Percentiles rank a stretch among this genome's conserved stretches.
These are phyloP conservation scores for Eristalis tenax DNA, from an alignment of 2,888 invertebrate species.

Conservation along the genomic window DNA sequence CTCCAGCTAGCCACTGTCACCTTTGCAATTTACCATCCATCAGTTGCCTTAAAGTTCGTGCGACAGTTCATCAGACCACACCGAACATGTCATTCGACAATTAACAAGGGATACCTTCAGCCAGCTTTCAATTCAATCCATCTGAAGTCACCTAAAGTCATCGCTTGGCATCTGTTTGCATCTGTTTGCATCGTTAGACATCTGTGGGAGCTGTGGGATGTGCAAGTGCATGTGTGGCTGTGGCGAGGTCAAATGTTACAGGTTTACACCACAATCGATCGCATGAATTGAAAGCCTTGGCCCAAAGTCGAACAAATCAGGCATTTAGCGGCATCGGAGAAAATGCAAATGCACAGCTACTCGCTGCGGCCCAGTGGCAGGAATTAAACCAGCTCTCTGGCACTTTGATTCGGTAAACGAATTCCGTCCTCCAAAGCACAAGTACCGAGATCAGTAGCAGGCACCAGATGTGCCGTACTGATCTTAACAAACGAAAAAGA, in stretches of 20 bases:
- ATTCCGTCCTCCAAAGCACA: neutral
- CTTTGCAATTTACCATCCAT: neutral
- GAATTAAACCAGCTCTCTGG: constrained; percentile 33
- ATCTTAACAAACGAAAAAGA: constrained; percentile 14
- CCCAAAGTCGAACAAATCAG: neutral
- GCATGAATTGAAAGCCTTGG: constrained; percentile 17
- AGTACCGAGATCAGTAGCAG: neutral
- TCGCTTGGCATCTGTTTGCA: neutral
- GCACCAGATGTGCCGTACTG: constrained; percentile 55
- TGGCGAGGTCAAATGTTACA: constrained; percentile 40
- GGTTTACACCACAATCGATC: constrained; percentile 2
- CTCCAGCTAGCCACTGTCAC: neutral
- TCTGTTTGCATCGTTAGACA: neutral
- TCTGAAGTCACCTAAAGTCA: neutral
- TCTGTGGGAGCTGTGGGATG: neutral
- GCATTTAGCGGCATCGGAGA: constrained; percentile 24
- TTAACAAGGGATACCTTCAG: neutral
- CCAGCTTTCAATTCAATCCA: neutral
- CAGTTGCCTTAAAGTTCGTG: neutral
- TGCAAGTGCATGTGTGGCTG: constrained; percentile 18
- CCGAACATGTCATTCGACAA: neutral
- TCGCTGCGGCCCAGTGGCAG: constrained; percentile 33
- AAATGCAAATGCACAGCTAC: constrained; percentile 52
- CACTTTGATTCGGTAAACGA: constrained; percentile 18
- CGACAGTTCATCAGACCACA: neutral